phyloP scores from a whole-genome alignment of 2,797 vertebrate genomes.

The Remorina albescens region DNA sequence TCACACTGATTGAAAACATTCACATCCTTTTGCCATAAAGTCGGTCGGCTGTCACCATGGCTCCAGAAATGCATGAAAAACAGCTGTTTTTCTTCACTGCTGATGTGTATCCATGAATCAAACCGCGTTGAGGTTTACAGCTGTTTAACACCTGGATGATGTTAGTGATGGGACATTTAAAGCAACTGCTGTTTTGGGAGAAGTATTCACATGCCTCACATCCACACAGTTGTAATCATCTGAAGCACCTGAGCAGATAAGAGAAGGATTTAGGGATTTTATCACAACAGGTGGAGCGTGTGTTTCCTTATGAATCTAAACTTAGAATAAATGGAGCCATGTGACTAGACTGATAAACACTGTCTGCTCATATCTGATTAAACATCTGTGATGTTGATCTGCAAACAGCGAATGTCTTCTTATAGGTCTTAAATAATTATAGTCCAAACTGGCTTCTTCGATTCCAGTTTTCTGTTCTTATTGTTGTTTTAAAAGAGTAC shows the following conservation, averaged over 20 bases:
- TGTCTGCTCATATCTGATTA: neutral
- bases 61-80: constrained; percentile 29
- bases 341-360: neutral
- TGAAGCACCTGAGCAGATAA: neutral
- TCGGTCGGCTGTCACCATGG: constrained; percentile 14
- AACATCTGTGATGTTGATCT: neutral
- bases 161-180: constrained; percentile 2
- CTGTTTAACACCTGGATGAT: constrained; percentile 49
- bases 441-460: neutral
- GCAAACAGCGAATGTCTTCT: neutral
- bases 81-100: constrained; percentile 11
- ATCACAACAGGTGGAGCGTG: neutral
- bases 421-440: neutral
- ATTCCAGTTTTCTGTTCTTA: neutral
- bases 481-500: neutral
- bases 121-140: constrained; percentile 16
- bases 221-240: constrained; percentile 6
- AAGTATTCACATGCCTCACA: neutral
- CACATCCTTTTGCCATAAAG: constrained; percentile 5
- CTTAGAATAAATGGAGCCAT: neutral
- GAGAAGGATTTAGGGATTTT: constrained; percentile 5
- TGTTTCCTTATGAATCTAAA: neutral
- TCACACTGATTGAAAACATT: constrained; percentile 34
- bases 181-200: constrained; percentile 15
- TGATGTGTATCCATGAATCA: constrained; percentile 35